A percentile compares a stretch with the other conserved stretches of the same genome.
Evolutionary conservation across 1,140 invertebrate species (phyloP).

Genomic region (Rhyacophila brunnea): DNA sequence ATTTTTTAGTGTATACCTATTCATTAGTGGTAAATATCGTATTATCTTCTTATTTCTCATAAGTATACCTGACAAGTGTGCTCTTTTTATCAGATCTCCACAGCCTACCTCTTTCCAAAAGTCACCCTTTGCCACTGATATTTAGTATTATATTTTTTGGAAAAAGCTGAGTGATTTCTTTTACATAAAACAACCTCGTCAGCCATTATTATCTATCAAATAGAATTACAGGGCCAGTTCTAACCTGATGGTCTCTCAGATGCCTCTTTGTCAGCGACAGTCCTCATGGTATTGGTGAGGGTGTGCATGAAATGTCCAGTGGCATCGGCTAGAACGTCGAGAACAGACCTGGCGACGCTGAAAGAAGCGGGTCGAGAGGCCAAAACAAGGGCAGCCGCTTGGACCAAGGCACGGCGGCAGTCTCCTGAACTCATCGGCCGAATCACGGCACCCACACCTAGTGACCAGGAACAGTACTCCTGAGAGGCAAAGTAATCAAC

Average conservation of each 20-base stretch:
- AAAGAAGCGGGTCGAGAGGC: constrained; percentile 43
- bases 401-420: constrained; percentile 45
- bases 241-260: constrained; percentile 35
- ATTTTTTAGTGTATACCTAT: no score
- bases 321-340: constrained; percentile 47
- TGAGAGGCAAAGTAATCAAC: no score
- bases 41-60: no score
- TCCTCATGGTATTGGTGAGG: constrained; percentile 48
- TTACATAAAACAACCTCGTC: no score
- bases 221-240: no score
- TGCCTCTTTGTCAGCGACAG: constrained; percentile 48
- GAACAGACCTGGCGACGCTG: constrained; percentile 43
- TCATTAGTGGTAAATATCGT: no score
- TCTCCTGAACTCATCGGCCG: constrained; percentile 47
- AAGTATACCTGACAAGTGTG: no score
- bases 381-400: constrained; percentile 50
- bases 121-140: no score
- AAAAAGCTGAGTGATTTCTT: background rate
- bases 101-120: no score
- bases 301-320: constrained; percentile 48
- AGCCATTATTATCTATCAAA: no score
- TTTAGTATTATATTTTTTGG: no score
- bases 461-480: constrained; percentile 49
- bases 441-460: constrained; percentile 46
- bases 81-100: no score